Evolutionary conservation across 2,888 invertebrate species (phyloP), one percentile per base, ranked within the genome.

Genomic region (Campopleginae sp.): DNA sequence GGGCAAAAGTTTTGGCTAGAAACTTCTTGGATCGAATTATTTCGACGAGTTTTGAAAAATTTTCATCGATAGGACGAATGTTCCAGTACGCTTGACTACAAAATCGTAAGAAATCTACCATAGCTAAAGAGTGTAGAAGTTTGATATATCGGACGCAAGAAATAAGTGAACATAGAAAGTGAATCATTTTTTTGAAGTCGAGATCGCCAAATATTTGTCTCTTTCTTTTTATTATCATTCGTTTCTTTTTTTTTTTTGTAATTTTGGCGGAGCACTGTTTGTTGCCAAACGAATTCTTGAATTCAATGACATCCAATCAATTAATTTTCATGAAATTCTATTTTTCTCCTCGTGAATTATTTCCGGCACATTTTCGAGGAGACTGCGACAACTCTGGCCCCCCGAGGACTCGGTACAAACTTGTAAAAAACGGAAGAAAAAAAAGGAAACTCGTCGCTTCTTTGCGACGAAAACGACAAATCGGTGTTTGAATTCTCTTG

Each of bases 301-400:
- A 33, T 63, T 17, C 8, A 65, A 38, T 46, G 27, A 27, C 4
- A 58, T 14, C 5, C 8, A 1, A 54, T 51, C 23, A 10, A 54
- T 58, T 4, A 27, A 58, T 46, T 72, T 54, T 33, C 38, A n/a
- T 65, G 8, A 38, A 38, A 38, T 8, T 38, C 38, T n/a, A 48
- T 58, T 51, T 31, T 46, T 48, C 42, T 19, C 23, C 10, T 70
- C 17, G 17, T 46, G 17, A 51, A 74, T 14, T 42, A 71, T 72
- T 82, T 42, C 14, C 44, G n/a, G n/a, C 23, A 42, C 8, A 65
- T 19, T 65, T 51, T 71, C 38, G 46, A 54, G 46, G n/a, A 33
- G 85, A 87, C 77, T 86, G 72, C 84, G 66, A 88, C 84, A 86
- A 80, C 83, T 82, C 87, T 84, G 86, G 89, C 81, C 88, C 88